Evolutionary conservation across 2,888 invertebrate genomes (phyloP).

Genomic region (Noctua janthina): DNA sequence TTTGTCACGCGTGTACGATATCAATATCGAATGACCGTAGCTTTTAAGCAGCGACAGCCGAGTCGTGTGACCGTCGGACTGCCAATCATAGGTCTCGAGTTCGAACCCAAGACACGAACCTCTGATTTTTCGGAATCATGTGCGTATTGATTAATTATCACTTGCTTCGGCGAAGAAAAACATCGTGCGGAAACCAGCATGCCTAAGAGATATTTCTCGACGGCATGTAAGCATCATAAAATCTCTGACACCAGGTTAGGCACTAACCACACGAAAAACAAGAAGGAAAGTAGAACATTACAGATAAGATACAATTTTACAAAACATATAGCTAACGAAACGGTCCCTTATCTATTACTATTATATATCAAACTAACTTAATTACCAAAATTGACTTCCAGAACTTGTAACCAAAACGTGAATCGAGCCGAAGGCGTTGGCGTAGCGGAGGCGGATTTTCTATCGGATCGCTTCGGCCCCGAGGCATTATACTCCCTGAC

Average conservation of each 20-base stretch:
- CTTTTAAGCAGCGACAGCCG: neutral
- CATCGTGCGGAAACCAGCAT: no score
- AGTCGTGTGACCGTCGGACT: no score
- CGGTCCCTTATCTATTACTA: neutral
- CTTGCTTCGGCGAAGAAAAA: no score
- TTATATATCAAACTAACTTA: conserved; percentile 12
- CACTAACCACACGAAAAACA: no score
- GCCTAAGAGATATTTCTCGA: no score
- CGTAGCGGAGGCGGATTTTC: conserved; percentile 32
- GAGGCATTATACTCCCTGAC: conserved; percentile 37
- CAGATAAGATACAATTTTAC: neutral
- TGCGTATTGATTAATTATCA: no score
- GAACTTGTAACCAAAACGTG: conserved; percentile 33
- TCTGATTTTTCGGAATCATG: no score
- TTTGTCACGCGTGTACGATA: neutral
- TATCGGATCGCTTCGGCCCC: conserved; percentile 30
- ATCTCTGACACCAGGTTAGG: no score
- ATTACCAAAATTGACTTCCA: conserved; percentile 40
- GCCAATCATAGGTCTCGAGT: no score
- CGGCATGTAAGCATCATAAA: no score
- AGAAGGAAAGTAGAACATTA: neutral
- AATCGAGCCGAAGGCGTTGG: conserved; percentile 14
- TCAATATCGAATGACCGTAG: neutral
- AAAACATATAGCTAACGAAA: neutral
- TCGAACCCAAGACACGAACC: no score